Conservation (phyloP, 2,113 vertebrate genomes). For the Elgaria multicarinata region DNA sequence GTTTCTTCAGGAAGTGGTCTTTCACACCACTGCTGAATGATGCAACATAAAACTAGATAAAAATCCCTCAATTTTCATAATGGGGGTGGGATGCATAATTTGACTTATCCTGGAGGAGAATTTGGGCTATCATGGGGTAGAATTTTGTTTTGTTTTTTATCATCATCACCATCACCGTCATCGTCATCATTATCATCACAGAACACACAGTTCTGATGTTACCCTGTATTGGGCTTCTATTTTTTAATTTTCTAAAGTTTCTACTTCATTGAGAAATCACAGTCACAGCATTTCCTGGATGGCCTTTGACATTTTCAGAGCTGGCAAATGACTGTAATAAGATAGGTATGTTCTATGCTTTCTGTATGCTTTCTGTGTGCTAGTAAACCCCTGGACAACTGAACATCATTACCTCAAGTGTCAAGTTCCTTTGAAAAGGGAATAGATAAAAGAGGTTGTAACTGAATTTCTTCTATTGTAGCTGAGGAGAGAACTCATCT, state of each 20-base stretch:
- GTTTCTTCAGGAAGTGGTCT: neutral
- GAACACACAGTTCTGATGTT: neutral
- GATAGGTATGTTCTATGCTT: neutral
- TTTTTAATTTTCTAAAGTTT: no score
- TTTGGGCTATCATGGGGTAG: neutral
- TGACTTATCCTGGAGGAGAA: neutral
- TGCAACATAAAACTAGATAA: neutral
- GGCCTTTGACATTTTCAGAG: slow-evolving; percentile 2
- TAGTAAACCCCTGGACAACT: slow-evolving; percentile 13
- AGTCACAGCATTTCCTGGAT: slow-evolving; percentile 43
- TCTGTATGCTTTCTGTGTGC: slow-evolving; percentile 21
- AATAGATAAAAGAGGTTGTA: slow-evolving; percentile 26
- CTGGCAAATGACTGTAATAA: slow-evolving; percentile 33
- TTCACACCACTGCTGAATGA: neutral
- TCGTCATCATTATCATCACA: neutral
- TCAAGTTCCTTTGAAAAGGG: slow-evolving; percentile 26
- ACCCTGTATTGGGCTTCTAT: slow-evolving; percentile 44
- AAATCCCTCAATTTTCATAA: neutral
- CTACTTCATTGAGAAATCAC: slow-evolving; percentile 39
- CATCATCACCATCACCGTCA: no score
- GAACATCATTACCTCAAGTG: slow-evolving; percentile 19
- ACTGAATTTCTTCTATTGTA: slow-evolving; percentile 23
- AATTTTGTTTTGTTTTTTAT: neutral
- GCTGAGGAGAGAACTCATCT: slow-evolving; percentile 11
- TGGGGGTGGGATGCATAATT: neutral